Evolutionary conservation across 2,888 invertebrate species (phyloP), one percentile per base, ranked within the genome.

Genomic region (Eupithecia subfuscata): DNA sequence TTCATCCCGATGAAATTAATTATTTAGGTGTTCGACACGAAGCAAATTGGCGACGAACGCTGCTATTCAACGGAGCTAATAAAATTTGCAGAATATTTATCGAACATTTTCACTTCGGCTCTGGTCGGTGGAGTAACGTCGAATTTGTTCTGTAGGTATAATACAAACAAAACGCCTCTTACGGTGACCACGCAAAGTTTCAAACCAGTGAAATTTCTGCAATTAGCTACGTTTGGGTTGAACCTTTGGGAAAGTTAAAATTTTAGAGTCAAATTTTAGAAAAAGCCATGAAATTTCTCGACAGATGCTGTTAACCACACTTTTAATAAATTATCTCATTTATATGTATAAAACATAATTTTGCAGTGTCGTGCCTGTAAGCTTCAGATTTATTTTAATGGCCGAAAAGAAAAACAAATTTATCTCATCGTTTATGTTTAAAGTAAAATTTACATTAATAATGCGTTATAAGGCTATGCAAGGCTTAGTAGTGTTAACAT

Each of bases 1-100:
- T 87, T 86, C 83, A 85, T 81, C 77, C 78, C 84, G 86, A 85
- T 85, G 77, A 85, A 86, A 86, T 87, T 86, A 87, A 87, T 87
- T 87, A 87, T 87, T 85, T 87, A 85, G 82, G 82, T 83, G 82
- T 86, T 85, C 86, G 81, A 83, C 79, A 80, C 80, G 81, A 77
- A 78, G 80, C 79, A 81, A 84, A 85, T 86, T 83, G 84, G 78
- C 81, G 81, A 79, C 80, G 83, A 84, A 77, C 75, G 78, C 77
- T 71, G 77, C 79, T 74, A 81, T 85, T 85, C 83, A 85, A 80
- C 77, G 80, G 80, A 73, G 81, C 81, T 79, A 77, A 83, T 82
- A 81, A 81, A 82, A 84, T 82, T 83, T 79, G 76, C 71, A 69
- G 77, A 78, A 78, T 79, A 74, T 77, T 77, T 77, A 75, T 77